Base-by-base conservation (phyloP, 2,113 vertebrate genomes). In the Elachura formosa region DNA sequence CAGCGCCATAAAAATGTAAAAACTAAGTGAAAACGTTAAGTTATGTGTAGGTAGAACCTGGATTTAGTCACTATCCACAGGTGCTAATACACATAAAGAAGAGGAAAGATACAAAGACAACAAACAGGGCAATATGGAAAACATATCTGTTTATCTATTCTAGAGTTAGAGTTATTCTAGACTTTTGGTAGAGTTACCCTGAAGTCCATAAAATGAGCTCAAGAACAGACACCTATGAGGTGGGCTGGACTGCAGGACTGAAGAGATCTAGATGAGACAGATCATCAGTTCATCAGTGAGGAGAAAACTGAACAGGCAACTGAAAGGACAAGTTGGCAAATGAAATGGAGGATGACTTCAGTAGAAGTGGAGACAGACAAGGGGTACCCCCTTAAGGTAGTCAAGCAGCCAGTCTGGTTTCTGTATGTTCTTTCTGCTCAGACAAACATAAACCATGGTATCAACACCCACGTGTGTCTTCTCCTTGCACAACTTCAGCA, bases 401-500 rank as follows among this genome's bases (percentile, higher is more conserved):
- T 25, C 38, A 33, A 36, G 63, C 20, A 62, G 43, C 25, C 84
- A 33, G 18, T 10, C 38, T n/a, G 18, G 28, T 34, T 87, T 66
- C 59, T 31, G 15, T 5, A 5, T 5, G 17, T 19, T 62, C 51
- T 28, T 48, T 54, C 69, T 56, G 54, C 6, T 28, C 34, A 48
- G 36, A 40, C 10, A 9, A 49, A 52, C 0, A 1, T 6, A 77
- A 48, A 52, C n/a, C 7, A 0, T 6, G 10, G 25, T n/a, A 14
- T 22, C n/a, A 49, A 41, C 29, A 71, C 22, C 4, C 24, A 28
- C 31, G 22, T 2, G 0, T 3, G 31, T 12, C 8, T 8, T 33
- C 14, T 77, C 46, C 20, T 54, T 54, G 48, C 29, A n/a, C 73
- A 77, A 36, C 26, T 31, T 58, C 62, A 73, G 34, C 26, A 48